Percentiles rank a stretch among this genome's conserved stretches.
Evolutionary conservation across 1,140 invertebrate genomes (phyloP).

Genomic region (Brachionus angularis): DNA sequence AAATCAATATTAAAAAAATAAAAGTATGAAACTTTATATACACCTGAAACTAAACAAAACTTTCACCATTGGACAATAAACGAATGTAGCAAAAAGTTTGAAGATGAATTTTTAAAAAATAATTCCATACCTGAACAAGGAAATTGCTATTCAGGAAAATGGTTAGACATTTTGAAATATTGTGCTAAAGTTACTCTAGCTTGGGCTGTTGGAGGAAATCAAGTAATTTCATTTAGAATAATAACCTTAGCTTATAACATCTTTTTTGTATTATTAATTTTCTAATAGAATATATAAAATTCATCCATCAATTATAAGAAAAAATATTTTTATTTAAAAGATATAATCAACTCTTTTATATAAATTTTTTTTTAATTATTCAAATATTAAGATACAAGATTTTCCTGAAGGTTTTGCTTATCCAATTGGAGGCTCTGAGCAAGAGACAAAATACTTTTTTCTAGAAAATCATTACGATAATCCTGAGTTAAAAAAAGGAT

Average conservation of each 20-base stretch:
- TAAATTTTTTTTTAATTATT: no score
- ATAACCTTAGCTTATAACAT: no score
- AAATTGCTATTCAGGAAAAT: background rate
- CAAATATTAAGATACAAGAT: slow-evolving; percentile 3
- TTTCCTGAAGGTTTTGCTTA: slow-evolving; percentile 35
- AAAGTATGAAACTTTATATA: slow-evolving; percentile 24
- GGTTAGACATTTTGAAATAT: background rate
- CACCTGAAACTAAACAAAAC: slow-evolving; percentile 9
- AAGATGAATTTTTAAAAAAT: slow-evolving; percentile 1
- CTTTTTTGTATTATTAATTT: no score
- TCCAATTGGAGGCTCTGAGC: slow-evolving; percentile 7
- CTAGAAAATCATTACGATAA: slow-evolving; percentile 41
- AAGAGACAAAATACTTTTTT: slow-evolving; percentile 30
- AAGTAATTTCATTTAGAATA: no score
- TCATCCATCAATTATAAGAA: slow-evolving; percentile 2
- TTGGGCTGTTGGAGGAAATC: slow-evolving; percentile 20
- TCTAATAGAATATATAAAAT: no score
- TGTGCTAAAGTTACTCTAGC: background rate
- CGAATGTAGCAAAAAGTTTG: background rate
- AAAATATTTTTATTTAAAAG: background rate
- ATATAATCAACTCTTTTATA: no score
- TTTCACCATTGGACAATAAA: slow-evolving; percentile 8
- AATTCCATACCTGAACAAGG: background rate
- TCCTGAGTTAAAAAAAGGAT: slow-evolving; percentile 4
- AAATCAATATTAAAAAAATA: background rate